Evolutionary conservation across 2,797 vertebrate species (phyloP), one percentile per base, ranked within the genome.

Genomic region (Otus scops): DNA sequence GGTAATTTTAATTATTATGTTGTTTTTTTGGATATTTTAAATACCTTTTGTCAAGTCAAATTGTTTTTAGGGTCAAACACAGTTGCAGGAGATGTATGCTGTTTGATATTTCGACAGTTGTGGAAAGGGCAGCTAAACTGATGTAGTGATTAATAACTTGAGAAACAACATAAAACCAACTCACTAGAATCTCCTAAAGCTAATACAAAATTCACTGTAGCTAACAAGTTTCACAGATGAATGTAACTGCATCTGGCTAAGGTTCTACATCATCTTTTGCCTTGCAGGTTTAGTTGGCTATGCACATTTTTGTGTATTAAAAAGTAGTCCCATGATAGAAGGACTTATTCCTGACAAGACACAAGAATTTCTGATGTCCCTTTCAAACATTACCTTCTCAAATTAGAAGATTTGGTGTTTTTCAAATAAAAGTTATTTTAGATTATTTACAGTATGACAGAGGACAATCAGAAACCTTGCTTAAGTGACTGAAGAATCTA

Each of bases 401-500:
- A 7, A 53, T 7, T 12, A 47, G 14, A 39, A 60, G 6, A 13
- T n/a, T 9, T 45, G 28, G 6, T 26, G 11, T 39, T 50, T 59
- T 27, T 39, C 28, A 38, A 48, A n/a, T 17, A 3, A 1, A 20
- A 43, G 34, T 56, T 67, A 15, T 4, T 48, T 23, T 3, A 15
- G 22, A 6, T 32, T 30, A 18, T 32, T 41, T 53, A 53, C 9
- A 36, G 16, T 8, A 36, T 1, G 2, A 56, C 20, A 15, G 9
- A n/a, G 11, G 28, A 26, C 5, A 21, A 41, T 6, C n/a, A 41
- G 12, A 41, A 34, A 12, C 17, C 19, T 43, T 8, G 23, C 20
- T 28, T 56, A 27, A 48, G 11, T 12, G 3, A 61, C 32, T 1
- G 0, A 1, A n/a, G 36, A 69, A 56, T 4, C 19, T 48, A n/a